phyloP scores from a whole-genome alignment of 2,888 invertebrate genomes.

The Gymnoscelis rufifasciata region DNA sequence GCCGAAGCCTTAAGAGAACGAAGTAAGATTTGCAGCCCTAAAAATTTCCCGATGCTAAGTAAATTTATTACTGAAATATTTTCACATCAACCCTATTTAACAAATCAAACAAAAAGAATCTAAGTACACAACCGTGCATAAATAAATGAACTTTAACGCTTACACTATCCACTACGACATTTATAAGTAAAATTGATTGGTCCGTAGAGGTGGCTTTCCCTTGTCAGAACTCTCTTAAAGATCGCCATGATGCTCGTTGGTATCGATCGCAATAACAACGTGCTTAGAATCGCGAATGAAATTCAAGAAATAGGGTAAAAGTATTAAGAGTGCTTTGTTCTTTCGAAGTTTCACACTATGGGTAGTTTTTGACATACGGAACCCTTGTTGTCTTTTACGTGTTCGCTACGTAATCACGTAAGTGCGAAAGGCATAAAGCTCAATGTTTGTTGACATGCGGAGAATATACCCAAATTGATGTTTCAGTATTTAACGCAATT shows the following conservation, averaged over 20 bases:
- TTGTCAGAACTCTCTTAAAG: constrained; percentile 2
- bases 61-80: no score
- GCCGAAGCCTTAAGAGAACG: no score
- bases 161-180: background rate
- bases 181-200: background rate
- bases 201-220: constrained; percentile 1
- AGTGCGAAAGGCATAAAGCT: constrained; percentile 17
- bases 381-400: constrained; percentile 6
- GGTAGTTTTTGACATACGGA: constrained; percentile 1
- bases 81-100: no score
- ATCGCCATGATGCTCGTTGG: constrained; percentile 4
- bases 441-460: constrained; percentile 8
- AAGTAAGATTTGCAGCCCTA: no score
- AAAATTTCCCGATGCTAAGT: no score
- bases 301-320: constrained; percentile 1
- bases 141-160: background rate
- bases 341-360: background rate
- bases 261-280: constrained; percentile 9
- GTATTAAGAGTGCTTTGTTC: background rate
- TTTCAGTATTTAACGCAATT: background rate
- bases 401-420: constrained; percentile 3
- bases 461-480: no score
- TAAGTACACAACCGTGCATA: no score
- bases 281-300: constrained; percentile 9
- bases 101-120: no score